Percentiles rank a stretch among this genome's conserved stretches.
Evolutionary conservation across 1,140 invertebrate genomes (phyloP).

Genomic region (Lethocerus indicus): DNA sequence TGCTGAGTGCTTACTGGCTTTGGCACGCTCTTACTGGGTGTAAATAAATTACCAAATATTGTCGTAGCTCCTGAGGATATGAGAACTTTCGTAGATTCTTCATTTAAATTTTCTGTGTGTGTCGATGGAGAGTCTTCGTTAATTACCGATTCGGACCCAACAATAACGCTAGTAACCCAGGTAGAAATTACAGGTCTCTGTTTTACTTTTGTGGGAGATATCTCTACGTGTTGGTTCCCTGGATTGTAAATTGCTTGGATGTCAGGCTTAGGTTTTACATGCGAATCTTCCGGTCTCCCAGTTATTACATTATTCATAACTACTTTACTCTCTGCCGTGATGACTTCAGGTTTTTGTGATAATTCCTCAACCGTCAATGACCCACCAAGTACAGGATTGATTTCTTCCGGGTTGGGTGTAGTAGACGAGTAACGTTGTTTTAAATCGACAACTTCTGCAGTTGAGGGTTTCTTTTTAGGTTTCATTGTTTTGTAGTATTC

Average conservation of each 20-base stretch:
- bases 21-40: too few relatives aligned
- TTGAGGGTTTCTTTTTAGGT: conserved; percentile 4
- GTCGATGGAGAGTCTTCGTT: neutral
- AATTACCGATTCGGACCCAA: conserved; percentile 16
- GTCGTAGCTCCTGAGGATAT: conserved; percentile 13
- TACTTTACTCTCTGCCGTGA: conserved; percentile 19
- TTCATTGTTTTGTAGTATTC: conserved; percentile 5
- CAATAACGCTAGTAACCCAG: conserved; percentile 7
- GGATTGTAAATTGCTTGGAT: too few relatives aligned
- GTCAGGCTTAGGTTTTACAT: too few relatives aligned
- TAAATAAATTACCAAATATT: conserved; percentile 12
- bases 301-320: conserved; percentile 14
- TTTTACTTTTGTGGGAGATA: neutral
- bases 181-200: neutral
- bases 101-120: neutral
- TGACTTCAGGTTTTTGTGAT: conserved; percentile 19
- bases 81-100: conserved; percentile 1
- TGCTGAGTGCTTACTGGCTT: too few relatives aligned
- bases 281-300: neutral
- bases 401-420: conserved; percentile 11
- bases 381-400: conserved; percentile 16
- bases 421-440: conserved; percentile 5
- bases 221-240: too few relatives aligned
- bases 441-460: conserved; percentile 3
- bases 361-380: conserved; percentile 16